A percentile compares a stretch with the other conserved stretches of the same genome.
Evolutionary conservation across 2,888 invertebrate genomes (phyloP).

Genomic region (Thalpophila matura): DNA sequence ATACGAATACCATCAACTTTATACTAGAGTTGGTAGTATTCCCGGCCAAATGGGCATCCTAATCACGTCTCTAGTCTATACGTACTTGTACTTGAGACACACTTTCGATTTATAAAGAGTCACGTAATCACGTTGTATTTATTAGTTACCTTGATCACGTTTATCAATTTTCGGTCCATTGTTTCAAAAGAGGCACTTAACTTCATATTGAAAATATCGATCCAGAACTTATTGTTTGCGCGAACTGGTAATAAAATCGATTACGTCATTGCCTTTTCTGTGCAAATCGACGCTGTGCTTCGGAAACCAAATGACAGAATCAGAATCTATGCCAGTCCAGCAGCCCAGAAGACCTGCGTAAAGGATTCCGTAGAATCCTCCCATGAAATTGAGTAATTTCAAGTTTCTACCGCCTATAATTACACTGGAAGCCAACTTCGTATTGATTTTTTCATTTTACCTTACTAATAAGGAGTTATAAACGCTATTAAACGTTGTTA

Average conservation of each 20-base stretch:
- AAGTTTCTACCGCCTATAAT: not conserved
- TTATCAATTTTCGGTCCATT: conserved; percentile 21
- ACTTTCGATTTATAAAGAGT: no score
- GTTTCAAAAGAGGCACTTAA: conserved; percentile 37
- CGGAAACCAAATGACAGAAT: not conserved
- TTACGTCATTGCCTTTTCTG: conserved; percentile 9
- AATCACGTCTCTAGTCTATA: no score
- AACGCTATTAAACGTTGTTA: not conserved
- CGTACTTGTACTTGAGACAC: no score
- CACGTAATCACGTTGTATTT: conserved; percentile 9
- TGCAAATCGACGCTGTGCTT: not conserved
- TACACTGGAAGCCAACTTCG: not conserved
- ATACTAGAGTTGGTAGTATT: no score
- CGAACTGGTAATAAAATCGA: conserved; percentile 22
- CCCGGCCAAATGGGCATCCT: no score
- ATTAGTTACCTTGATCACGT: conserved; percentile 17
- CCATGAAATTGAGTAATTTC: not conserved
- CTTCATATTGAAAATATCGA: conserved; percentile 53
- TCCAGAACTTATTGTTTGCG: conserved; percentile 24
- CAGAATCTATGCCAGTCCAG: not conserved
- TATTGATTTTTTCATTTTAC: not conserved
- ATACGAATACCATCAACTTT: no score
- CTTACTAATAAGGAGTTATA: no score
- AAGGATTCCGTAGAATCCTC: not conserved
- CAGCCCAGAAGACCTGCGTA: not conserved